A percentile compares a stretch with the other conserved stretches of the same genome.
Conservation (phyloP, 1,140 invertebrate species). For the Diuraphis noxia region DNA sequence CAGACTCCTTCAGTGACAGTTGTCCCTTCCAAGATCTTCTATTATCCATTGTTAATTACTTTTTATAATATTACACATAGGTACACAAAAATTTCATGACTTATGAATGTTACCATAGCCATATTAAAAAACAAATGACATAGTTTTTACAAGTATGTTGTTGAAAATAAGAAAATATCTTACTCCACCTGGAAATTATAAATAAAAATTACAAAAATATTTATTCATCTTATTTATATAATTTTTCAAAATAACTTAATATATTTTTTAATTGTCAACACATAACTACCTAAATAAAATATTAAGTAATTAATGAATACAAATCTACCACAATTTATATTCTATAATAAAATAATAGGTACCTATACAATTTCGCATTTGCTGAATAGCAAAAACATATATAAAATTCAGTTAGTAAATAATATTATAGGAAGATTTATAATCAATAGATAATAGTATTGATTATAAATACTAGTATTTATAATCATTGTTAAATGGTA, state of each 20-base stretch:
- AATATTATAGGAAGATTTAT: background rate
- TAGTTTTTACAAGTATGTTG: background rate
- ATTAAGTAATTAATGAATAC: background rate
- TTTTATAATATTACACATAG: background rate
- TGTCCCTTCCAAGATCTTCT: conserved; percentile 48
- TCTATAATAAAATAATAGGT: background rate
- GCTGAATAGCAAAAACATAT: background rate
- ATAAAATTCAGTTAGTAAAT: background rate
- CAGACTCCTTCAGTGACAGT: conserved; percentile 56
- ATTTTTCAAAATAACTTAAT: background rate
- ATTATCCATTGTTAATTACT: conserved; percentile 28
- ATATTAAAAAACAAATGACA: background rate
- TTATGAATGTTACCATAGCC: background rate
- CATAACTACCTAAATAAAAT: background rate
- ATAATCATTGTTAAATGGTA: too few relatives aligned
- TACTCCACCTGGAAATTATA: conserved; percentile 20
- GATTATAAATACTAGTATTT: too few relatives aligned
- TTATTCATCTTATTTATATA: background rate
- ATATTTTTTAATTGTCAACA: background rate
- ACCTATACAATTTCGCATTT: background rate
- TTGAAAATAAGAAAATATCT: background rate
- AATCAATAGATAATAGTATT: background rate
- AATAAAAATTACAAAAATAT: background rate
- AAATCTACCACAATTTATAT: background rate
- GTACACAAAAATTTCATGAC: background rate